Base-by-base conservation (phyloP, 2,888 invertebrate species). In the Copidosoma aretas region DNA sequence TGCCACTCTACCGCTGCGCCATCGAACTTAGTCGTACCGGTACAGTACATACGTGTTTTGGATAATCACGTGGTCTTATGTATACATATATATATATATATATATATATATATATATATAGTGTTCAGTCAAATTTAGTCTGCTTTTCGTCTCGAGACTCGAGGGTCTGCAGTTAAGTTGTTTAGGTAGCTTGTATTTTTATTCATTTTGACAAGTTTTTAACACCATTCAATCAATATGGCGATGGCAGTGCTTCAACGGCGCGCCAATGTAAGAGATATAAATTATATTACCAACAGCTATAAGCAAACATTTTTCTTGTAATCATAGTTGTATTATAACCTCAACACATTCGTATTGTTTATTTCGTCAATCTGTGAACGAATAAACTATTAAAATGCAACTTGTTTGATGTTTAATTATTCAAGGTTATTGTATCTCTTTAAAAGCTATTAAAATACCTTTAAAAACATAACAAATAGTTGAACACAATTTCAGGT, bases 211-310 rank as follows among this genome's bases (percentile, higher is more conserved):
- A n/a, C 21, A 21, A 46, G 15, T 57, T 10, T 41, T 60, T 0
- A 25, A 43, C 49, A 68, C 56, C 19, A 49, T 1, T 8, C 17
- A 43, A n/a, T 60, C 64, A 72, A 67, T 14, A 72, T 72, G 72
- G 73, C 91, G 76, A 86, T 92, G 86, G 91, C 91, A 71, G 88
- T 91, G 82, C 75, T 85, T 79, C 91, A 92, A 85, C 88, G 91
- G 77, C 87, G 91, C 75, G 90, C 91, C 66, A 92, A 91, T 82
- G 91, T 91, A 86, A 89, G 89, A 87, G 73, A 39, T 60, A 62
- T 68, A 25, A 15, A 58, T 4, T 39, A n/a, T 17, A 58, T 22
- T 54, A 10, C 2, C 17, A 54, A 22, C 54, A 22, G n/a, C n/a
- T n/a, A n/a, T n/a, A 60, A 17, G 65, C 59, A 39, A 60, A 14